phyloP scores from a whole-genome alignment of 2,888 invertebrate species.

The Physocephala rufipes region DNA sequence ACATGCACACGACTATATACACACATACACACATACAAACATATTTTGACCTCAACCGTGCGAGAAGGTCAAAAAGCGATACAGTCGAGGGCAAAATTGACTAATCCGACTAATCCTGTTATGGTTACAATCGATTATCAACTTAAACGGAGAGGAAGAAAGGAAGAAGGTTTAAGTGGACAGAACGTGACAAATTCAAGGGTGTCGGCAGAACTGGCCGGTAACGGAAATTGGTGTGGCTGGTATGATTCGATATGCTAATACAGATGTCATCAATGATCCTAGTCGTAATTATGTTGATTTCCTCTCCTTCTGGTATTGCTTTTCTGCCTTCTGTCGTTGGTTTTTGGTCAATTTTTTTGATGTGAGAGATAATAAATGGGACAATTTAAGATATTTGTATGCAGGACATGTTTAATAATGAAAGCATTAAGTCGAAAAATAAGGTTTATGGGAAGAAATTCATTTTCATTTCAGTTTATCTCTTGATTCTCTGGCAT shows the following conservation, averaged over 20 bases:
- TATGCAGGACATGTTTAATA: constrained; percentile 34
- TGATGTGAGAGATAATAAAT: constrained; percentile 21
- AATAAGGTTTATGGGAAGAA: neutral
- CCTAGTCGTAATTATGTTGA: neutral
- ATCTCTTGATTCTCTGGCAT: neutral
- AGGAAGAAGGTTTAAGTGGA: neutral
- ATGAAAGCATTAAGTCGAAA: constrained; percentile 17
- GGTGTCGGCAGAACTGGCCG: neutral
- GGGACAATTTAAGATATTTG: constrained; percentile 24
- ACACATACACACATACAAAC: constrained; percentile 42
- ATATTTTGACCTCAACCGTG: neutral
- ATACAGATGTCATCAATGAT: neutral
- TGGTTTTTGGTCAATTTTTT: constrained; percentile 23
- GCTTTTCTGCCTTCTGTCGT: too few species aligned
- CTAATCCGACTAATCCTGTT: constrained; percentile 13
- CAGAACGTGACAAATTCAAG: neutral
- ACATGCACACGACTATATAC: constrained; percentile 34
- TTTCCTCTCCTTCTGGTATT: too few species aligned
- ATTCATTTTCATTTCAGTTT: neutral
- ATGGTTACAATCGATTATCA: constrained; percentile 23
- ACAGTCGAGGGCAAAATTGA: constrained; percentile 6
- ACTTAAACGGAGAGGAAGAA: neutral
- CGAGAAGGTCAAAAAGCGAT: too few species aligned
- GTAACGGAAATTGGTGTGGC: neutral
- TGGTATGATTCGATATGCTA: neutral